Evolutionary conservation across 2,888 invertebrate genomes (phyloP).

Genomic region (Lithodes maja): DNA sequence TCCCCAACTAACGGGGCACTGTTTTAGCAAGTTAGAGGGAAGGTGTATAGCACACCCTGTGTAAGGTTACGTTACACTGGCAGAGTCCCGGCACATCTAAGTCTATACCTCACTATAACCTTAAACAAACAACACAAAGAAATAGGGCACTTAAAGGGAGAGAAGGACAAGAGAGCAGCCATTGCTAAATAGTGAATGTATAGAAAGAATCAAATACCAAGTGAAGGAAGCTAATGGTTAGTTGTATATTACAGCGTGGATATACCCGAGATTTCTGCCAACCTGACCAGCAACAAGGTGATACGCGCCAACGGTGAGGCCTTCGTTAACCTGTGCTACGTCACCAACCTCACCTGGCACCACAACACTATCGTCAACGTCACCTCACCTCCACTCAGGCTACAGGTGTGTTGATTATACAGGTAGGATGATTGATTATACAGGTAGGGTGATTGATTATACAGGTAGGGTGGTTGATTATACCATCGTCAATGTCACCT

Average conservation of each 20-base stretch:
- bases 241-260: neutral
- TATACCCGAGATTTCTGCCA: neutral
- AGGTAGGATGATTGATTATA: no score
- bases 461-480: neutral
- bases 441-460: no score
- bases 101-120: no score
- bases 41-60: neutral
- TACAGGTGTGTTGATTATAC: slow-evolving; percentile 12
- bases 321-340: slow-evolving; percentile 22
- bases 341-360: slow-evolving; percentile 6
- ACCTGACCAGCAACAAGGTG: slow-evolving; percentile 2
- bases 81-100: no score
- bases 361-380: slow-evolving; percentile 13
- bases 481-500: neutral
- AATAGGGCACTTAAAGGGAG: no score
- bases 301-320: slow-evolving; percentile 7
- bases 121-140: no score
- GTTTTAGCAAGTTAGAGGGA: neutral
- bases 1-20: no score
- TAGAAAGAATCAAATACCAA: no score
- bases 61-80: no score
- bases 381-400: slow-evolving; percentile 9
- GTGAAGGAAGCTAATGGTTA: neutral
- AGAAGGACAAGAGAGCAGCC: no score
- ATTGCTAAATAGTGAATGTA: no score